Evolutionary conservation across 2,113 vertebrate species (phyloP), one percentile per base, ranked within the genome.

Genomic region (Ranitomeya variabilis): DNA sequence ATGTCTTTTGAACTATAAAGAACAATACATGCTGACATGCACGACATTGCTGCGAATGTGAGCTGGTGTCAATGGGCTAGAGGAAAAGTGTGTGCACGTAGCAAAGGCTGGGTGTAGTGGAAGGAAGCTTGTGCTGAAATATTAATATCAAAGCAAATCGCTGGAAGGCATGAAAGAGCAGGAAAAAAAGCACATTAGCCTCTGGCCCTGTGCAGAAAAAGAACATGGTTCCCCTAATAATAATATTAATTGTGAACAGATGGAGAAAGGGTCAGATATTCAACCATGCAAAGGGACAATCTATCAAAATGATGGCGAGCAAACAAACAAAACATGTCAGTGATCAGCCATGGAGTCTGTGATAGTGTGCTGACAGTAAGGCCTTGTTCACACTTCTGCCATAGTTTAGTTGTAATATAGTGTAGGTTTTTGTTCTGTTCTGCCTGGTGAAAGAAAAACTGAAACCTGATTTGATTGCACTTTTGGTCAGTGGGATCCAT

Each of bases 71-170:
- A 54, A 57, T 76, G 80, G 67, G 52, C 15, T 31, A 76, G 79
- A 83, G 79, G 79, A 83, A 83, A 71, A 83, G 67, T 88, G 67
- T 83, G 80, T 82, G 66, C 73, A 66, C 69, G 19, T 67, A 81
- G 77, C 9, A 81, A 80, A 73, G 66, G 16, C 86, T 82, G 86
- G 86, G 86, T 87, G 79, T 74, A 83, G 80, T 88, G 79, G 79
- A 88, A 88, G 87, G 87, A 88, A 83, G 37, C 54, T 52, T 51
- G 79, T 74, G 78, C 80, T 83, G 31, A 83, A 82, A 88, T 83
- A 88, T 88, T 83, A 83, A 88, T 88, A 88, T 88, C 87, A 83
- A 83, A 88, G 80, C 55, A 88, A 82, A 83, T 76, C 73, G 57
- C 71, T 71, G n/a, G 21, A 82, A 83, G 67, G 79, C 79, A 83